Conservation (phyloP, 1,140 invertebrate species). For the Brachionus paranguensis region DNA sequence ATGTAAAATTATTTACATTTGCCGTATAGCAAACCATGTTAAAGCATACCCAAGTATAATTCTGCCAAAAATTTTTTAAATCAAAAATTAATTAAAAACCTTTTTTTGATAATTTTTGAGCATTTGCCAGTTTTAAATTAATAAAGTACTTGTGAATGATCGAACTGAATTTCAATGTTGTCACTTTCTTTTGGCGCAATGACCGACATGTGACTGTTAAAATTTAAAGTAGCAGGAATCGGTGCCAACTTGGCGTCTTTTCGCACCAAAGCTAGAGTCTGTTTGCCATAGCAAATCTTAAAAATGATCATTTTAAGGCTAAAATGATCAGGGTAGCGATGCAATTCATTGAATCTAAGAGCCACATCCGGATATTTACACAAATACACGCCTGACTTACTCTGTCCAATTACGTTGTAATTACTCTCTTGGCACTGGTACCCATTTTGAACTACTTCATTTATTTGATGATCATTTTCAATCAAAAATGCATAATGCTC, state of each 20-base stretch:
- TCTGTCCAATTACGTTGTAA: conserved; percentile 28
- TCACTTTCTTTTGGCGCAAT: conserved; percentile 29
- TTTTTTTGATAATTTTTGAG: not conserved
- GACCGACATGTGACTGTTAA: conserved; percentile 22
- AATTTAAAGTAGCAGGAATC: conserved; percentile 1
- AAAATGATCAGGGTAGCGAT: not conserved
- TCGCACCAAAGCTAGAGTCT: conserved; percentile 17
- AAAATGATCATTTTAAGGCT: conserved; percentile 36
- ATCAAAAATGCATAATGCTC: conserved; percentile 17
- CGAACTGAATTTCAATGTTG: conserved; percentile 6
- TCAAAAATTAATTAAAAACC: too few species aligned
- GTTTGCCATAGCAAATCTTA: conserved; percentile 15
- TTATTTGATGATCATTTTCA: conserved; percentile 12
- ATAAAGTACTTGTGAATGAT: conserved; percentile 23
- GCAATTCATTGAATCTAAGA: not conserved
- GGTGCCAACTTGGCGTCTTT: conserved; percentile 12
- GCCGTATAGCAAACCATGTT: too few species aligned
- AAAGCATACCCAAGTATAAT: too few species aligned
- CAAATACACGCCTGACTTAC: conserved; percentile 15
- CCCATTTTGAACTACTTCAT: conserved; percentile 9
- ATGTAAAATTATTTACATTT: too few species aligned
- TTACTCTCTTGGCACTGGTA: not conserved
- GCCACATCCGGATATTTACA: conserved; percentile 19
- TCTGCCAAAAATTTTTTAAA: too few species aligned
- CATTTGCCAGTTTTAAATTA: not conserved